Percentiles rank a stretch among this genome's conserved stretches.
Conservation (phyloP, 2,113 vertebrate species). For the Formicarius rufipectus region DNA sequence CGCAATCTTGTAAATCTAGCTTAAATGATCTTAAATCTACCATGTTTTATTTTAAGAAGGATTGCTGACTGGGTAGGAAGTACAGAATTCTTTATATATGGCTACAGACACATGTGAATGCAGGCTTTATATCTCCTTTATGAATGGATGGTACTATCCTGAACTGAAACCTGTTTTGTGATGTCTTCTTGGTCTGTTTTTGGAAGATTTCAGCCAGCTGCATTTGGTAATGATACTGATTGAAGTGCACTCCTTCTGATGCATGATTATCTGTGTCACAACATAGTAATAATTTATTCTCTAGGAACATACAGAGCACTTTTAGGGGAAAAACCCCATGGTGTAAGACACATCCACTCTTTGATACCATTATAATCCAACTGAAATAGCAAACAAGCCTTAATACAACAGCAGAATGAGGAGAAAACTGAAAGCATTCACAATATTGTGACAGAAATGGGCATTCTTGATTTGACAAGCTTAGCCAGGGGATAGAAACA, state of each 20-base stretch:
- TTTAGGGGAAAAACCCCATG: accelerated
- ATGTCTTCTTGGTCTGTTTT: not conserved
- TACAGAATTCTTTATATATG: not conserved
- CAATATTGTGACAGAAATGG: not conserved
- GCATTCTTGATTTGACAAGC: not conserved
- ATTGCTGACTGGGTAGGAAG: not conserved
- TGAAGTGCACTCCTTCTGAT: not conserved
- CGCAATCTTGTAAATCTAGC: not conserved
- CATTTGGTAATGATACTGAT: not conserved
- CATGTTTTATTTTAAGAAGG: not conserved
- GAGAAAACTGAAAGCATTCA: accelerated
- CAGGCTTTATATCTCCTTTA: not conserved
- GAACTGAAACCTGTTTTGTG: not conserved
- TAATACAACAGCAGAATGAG: not conserved
- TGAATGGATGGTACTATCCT: not conserved
- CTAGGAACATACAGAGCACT: not conserved
- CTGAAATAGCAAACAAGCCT: not conserved
- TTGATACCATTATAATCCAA: not conserved
- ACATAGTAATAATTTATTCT: not conserved
- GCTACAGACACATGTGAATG: not conserved
- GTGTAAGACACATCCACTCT: not conserved
- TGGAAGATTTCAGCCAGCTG: not conserved
- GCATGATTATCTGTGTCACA: not conserved
- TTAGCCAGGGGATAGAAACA: not conserved
- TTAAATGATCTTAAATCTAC: not conserved